Evolutionary conservation across 2,888 invertebrate species (phyloP).

Genomic region (Protonemura montana): DNA sequence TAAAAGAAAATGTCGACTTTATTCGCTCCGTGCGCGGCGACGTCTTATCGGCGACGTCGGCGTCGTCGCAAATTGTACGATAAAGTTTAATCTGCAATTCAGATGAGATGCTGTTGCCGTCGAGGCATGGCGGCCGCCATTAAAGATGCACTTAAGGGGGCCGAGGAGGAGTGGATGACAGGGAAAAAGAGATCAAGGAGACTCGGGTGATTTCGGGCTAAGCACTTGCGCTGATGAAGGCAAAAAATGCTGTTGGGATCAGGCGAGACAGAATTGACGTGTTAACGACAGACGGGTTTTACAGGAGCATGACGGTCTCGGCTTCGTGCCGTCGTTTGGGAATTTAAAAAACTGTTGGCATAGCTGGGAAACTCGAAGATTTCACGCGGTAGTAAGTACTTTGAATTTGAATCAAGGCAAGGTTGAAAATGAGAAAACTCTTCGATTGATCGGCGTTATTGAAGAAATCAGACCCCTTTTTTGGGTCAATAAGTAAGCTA

Average conservation of each 20-base stretch:
- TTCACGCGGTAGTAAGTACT: no score
- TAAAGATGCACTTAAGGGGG: background rate
- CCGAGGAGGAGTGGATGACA: background rate
- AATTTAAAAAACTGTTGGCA: background rate
- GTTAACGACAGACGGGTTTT: background rate
- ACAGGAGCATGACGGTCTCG: background rate
- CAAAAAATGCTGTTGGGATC: background rate
- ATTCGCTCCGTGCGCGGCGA: slow-evolving; percentile 2
- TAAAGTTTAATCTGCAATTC: slow-evolving; percentile 44
- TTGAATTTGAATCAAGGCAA: no score
- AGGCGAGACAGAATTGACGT: background rate
- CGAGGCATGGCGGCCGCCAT: background rate
- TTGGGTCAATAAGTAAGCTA: no score
- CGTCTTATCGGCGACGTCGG: background rate
- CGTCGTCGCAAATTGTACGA: background rate
- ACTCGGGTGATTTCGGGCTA: background rate
- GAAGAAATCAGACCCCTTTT: no score
- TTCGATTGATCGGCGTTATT: no score
- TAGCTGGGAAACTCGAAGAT: no score
- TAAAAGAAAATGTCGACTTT: slow-evolving; percentile 41
- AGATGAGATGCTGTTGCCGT: slow-evolving; percentile 44
- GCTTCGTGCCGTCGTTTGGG: background rate
- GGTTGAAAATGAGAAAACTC: no score
- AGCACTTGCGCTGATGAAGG: background rate
- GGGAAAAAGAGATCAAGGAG: background rate